These are phyloP conservation scores for Coboldia fuscipes DNA, from an alignment of 1,140 invertebrate species.

Conservation along the genomic window DNA sequence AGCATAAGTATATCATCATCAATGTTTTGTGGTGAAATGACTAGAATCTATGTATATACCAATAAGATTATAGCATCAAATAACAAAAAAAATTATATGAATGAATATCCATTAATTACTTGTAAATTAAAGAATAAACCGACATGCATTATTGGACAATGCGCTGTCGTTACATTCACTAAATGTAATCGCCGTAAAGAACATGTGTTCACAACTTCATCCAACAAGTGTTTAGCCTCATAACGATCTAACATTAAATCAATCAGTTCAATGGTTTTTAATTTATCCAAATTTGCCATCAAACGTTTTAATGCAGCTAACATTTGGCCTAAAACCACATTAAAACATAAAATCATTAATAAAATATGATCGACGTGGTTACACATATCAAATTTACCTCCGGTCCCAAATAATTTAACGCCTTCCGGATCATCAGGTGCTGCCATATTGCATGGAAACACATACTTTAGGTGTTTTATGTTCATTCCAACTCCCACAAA, in stretches of 20 bases:
- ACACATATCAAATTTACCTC: conserved; percentile 36
- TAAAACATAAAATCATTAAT: too few relatives aligned
- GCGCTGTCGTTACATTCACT: conserved; percentile 52
- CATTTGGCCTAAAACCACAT: conserved; percentile 25
- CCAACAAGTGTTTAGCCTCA: conserved; percentile 47
- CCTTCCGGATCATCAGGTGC: conserved; percentile 35
- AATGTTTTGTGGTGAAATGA: conserved; percentile 62
- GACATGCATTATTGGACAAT: conserved; percentile 51
- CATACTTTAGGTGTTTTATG: conserved; percentile 43
- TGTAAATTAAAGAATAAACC: conserved; percentile 54
- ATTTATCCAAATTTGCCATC: conserved; percentile 38
- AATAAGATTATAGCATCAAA: too few relatives aligned
- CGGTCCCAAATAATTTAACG: conserved; percentile 49
- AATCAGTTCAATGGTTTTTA: conserved; percentile 44
- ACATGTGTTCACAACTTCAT: conserved; percentile 46
- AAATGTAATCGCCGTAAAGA: conserved; percentile 44
- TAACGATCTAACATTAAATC: conserved; percentile 52
- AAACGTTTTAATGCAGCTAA: conserved; percentile 44
- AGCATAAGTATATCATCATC: conserved; percentile 51
- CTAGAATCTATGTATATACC: conserved; percentile 27
- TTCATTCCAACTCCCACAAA: conserved; percentile 28
- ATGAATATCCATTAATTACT: too few relatives aligned
- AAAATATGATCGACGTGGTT: too few relatives aligned
- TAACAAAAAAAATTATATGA: too few relatives aligned
- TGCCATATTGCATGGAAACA: conserved; percentile 58